Base-by-base conservation (phyloP, 2,888 invertebrate genomes). In the Zonitis immaculata region DNA sequence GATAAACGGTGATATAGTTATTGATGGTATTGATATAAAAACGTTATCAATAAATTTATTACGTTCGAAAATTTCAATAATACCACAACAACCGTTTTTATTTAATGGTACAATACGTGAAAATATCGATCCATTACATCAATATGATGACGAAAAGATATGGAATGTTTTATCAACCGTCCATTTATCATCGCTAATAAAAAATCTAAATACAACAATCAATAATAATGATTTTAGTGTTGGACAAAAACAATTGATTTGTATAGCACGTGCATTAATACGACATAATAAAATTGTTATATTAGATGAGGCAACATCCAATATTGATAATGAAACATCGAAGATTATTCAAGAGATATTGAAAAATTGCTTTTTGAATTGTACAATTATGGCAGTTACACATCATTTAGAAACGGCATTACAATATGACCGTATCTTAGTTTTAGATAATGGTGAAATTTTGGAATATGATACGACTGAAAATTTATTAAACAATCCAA, bases 81-180 rank as follows among this genome's bases (percentile, higher is more conserved):
- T 91, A 44, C 90, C 90, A 0, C 90, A 91, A 73, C 89, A 90
- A 68, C 90, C 91, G 0, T 87, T 90, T 52, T 76, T 90, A 44
- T 90, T 95, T 76, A 87, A 88, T 0, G 93, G 92, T 35, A 86
- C 90, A 6, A 81, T 95, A 78, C 79, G 94, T 2, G 85, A 85
- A 66, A 95, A 95, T 76, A 79, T 95, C 51, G 94, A 94, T 77
- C 94, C 94, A 3, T 90, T 91, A 70, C 82, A 85, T 54, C 82
- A 85, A 66, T 87, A 86, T 67, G 79, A 82, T 0, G 93, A 94
- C 65, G 80, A 81, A 16, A 80, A 86, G 51, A 75, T 95, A 2
- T 94, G 94, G 93, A 79, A 82, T 56, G 89, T 88, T 0, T 75
- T 95, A 22, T 89, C 89, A 60, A 88, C 91, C 76, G 86, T 87